These are phyloP conservation scores for Glyphotaelius pellucidus DNA, from an alignment of 2,888 invertebrate species.

Conservation along the genomic window DNA sequence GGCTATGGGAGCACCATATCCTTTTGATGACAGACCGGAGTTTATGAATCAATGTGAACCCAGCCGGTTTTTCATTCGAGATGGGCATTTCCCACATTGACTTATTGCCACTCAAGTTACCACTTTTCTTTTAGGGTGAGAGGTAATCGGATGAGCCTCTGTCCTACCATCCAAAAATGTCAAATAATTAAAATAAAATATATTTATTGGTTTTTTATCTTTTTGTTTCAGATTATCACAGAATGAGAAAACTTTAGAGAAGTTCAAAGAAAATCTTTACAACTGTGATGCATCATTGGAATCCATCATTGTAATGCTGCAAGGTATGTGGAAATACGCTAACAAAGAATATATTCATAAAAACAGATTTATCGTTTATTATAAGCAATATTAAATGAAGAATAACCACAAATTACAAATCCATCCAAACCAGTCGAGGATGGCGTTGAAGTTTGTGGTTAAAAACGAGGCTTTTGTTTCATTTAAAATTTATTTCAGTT, in stretches of 20 bases:
- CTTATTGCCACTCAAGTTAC: too few relatives aligned
- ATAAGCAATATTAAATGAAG: background rate
- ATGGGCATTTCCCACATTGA: too few relatives aligned
- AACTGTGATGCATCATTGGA: background rate
- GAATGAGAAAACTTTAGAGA: background rate
- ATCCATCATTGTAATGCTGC: background rate
- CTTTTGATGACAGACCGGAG: too few relatives aligned
- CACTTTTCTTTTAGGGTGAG: too few relatives aligned
- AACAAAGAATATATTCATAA: background rate
- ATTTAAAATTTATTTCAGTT: background rate
- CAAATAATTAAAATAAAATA: too few relatives aligned
- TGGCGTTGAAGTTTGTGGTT: background rate
- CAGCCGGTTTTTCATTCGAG: too few relatives aligned
- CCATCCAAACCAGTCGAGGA: background rate
- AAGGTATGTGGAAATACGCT: slow-evolving; percentile 9
- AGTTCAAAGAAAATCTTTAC: background rate
- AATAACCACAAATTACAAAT: background rate
- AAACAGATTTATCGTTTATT: background rate
- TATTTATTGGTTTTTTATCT: background rate
- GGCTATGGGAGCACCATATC: too few relatives aligned
- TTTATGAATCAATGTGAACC: too few relatives aligned
- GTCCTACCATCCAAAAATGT: too few relatives aligned
- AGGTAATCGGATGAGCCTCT: too few relatives aligned
- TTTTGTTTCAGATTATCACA: slow-evolving; percentile 11
- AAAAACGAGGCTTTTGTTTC: background rate